Conservation (phyloP, 2,888 invertebrate genomes). For the Melolontha melolontha region DNA sequence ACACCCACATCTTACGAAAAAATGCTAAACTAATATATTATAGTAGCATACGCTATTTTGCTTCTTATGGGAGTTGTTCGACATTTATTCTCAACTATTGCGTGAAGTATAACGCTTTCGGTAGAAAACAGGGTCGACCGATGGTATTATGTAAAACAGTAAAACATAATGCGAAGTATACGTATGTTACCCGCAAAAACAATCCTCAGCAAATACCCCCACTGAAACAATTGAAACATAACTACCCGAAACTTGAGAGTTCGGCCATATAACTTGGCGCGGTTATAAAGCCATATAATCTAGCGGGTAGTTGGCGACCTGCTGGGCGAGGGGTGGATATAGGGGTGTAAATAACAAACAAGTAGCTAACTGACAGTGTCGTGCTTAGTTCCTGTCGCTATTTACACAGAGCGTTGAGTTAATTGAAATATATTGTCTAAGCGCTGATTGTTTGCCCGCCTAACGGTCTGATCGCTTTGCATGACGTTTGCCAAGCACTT, state of each 20-base stretch:
- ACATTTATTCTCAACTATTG: no score
- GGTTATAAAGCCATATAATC: slow-evolving; percentile 56
- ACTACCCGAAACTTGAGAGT: slow-evolving; percentile 52
- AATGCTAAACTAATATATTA: no score
- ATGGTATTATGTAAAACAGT: slow-evolving; percentile 28
- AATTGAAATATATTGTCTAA: slow-evolving; percentile 65
- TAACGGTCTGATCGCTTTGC: slow-evolving; percentile 53
- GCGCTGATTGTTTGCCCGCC: slow-evolving; percentile 60
- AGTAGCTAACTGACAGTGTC: slow-evolving; percentile 64
- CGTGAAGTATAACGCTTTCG: neutral
- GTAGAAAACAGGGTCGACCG: slow-evolving; percentile 16
- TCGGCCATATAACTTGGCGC: slow-evolving; percentile 47
- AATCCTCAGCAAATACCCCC: slow-evolving; percentile 45
- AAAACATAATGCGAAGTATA: slow-evolving; percentile 41
- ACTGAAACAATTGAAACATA: slow-evolving; percentile 54
- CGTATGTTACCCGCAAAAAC: slow-evolving; percentile 47
- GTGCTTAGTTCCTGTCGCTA: slow-evolving; percentile 58
- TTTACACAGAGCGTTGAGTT: slow-evolving; percentile 59
- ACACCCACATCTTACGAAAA: no score
- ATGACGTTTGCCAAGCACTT: slow-evolving; percentile 55
- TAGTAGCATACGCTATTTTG: no score
- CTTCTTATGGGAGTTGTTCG: no score
- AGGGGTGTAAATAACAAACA: slow-evolving; percentile 64
- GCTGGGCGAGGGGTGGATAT: slow-evolving; percentile 50
- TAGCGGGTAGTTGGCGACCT: slow-evolving; percentile 56